Conservation (phyloP, 1,140 invertebrate species). For the Drosophila asahinai region DNA sequence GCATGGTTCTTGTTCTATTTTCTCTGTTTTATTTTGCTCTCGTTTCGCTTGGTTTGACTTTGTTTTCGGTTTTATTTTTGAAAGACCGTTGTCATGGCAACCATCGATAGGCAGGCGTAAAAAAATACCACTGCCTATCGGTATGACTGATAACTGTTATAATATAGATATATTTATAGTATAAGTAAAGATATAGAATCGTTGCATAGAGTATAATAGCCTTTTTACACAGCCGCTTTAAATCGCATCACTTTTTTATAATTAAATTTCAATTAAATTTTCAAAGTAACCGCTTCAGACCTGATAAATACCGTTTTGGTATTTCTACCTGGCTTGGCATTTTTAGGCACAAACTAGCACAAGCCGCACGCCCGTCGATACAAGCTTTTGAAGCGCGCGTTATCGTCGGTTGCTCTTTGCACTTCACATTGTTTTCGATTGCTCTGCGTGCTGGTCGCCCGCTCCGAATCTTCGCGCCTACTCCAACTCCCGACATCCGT, state of each 20-base stretch:
- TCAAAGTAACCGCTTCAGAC: no score
- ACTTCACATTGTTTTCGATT: conserved; percentile 35
- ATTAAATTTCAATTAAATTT: no score
- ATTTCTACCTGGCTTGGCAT: neutral
- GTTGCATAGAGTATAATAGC: no score
- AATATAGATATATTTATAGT: no score
- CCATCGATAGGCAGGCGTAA: neutral
- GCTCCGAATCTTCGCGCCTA: conserved; percentile 38
- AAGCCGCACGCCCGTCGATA: no score
- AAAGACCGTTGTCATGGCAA: conserved; percentile 60
- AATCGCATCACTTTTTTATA: no score
- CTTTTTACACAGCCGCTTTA: no score
- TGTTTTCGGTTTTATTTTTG: conserved; percentile 28
- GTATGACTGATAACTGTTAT: neutral
- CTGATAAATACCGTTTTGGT: neutral
- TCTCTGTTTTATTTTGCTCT: neutral
- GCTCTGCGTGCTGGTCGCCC: conserved; percentile 68
- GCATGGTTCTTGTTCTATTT: conserved; percentile 35
- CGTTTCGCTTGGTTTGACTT: conserved; percentile 5
- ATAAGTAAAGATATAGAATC: no score
- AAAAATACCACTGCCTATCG: neutral
- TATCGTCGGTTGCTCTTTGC: conserved; percentile 44
- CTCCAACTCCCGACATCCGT: conserved; percentile 21
- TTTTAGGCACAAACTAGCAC: neutral
- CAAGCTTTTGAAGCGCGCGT: conserved; percentile 23